Evolutionary conservation across 2,888 invertebrate genomes (phyloP), one percentile per base, ranked within the genome.

Genomic region (Caenorhabditis virilis): DNA sequence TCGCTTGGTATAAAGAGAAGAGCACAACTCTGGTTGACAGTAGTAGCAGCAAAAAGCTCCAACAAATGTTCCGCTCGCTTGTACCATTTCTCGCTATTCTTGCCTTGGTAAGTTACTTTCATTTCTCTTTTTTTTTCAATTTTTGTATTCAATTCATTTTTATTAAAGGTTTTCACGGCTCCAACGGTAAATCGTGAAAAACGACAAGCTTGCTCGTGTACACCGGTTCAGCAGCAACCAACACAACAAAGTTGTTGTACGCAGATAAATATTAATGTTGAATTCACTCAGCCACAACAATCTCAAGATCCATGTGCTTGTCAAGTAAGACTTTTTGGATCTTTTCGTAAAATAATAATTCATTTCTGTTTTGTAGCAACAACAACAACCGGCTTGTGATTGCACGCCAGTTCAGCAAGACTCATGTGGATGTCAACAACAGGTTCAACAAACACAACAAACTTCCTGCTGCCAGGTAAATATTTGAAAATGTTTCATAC

Each of bases 101-200:
- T 35, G 60, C 60, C 23, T 47, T 66, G 42, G 66, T 66, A 36
- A 48, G 48, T 22, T 45, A n/a, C n/a, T n/a, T n/a, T n/a, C n/a
- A n/a, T n/a, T n/a, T n/a, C n/a, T n/a, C n/a, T n/a, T n/a, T n/a
- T n/a, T n/a, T n/a, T n/a, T n/a, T n/a, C n/a, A n/a, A n/a, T n/a
- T n/a, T n/a, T n/a, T 42, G 2, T 18, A 20, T 6, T 18, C 4
- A 20, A 20, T n/a, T 20, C 25, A 16, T 51, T 27, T 2, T 27
- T 7, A 47, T 48, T 59, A 13, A 27, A 74, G 74, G 67, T 61
- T n/a, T 36, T 72, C 36, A 48, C 66, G 22, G 66, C 69, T 22
- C 74, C 74, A 33, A 51, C 65, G 6, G 41, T 64, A 13, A 43
- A 54, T 18, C 58, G 74, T 15, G 57, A 65, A n/a, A 72, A 72